Percentiles rank a stretch among this genome's conserved stretches.
phyloP scores from a whole-genome alignment of 2,113 vertebrate species.

The Peromyscus leucopus region DNA sequence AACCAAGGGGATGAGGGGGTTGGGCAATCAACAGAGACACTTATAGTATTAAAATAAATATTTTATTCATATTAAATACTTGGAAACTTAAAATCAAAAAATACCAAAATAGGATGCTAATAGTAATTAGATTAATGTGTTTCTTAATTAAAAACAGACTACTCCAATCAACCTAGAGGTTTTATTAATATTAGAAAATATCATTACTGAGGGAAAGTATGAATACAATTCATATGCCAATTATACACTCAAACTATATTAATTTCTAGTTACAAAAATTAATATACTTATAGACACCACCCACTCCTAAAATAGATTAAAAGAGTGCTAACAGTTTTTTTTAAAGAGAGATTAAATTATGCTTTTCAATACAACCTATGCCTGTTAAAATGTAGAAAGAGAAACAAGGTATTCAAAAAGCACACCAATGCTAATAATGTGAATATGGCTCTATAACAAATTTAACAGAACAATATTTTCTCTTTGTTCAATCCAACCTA shows the following conservation, averaged over 20 bases:
- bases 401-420: background rate
- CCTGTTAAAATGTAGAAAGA: too few species aligned
- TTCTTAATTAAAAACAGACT: slow-evolving; percentile 52
- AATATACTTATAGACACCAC: background rate
- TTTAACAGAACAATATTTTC: background rate
- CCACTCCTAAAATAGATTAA: background rate
- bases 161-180: background rate
- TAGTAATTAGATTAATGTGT: slow-evolving; percentile 38
- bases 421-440: background rate
- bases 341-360: slow-evolving; percentile 32
- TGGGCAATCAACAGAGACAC: background rate
- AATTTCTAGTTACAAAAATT: background rate
- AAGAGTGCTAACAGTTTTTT: slow-evolving; percentile 34
- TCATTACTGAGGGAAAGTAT: background rate
- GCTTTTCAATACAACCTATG: too few species aligned
- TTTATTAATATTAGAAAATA: slow-evolving; percentile 6
- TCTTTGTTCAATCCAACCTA: background rate
- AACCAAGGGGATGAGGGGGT: background rate
- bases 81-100: slow-evolving; percentile 45
- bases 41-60: background rate
- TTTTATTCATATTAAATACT: slow-evolving; percentile 51
- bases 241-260: background rate
- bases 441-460: background rate
- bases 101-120: slow-evolving; percentile 38
- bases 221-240: background rate